Conservation (phyloP, 2,113 vertebrate genomes). For the Platichthys stellatus region DNA sequence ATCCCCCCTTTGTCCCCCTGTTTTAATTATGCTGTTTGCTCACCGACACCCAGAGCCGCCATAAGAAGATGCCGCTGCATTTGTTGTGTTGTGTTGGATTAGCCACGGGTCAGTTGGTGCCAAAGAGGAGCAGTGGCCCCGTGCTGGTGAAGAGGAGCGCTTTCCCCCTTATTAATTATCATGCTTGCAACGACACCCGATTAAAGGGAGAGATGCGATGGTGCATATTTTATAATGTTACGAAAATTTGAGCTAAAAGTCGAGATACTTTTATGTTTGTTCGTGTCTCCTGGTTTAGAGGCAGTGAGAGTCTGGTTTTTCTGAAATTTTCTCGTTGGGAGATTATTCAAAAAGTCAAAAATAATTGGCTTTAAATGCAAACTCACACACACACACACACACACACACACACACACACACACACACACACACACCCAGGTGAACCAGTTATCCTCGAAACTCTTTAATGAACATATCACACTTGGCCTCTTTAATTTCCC, state of each 20-base stretch:
- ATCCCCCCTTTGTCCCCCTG: conserved; percentile 67
- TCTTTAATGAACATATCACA: no score
- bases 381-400: neutral
- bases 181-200: conserved; percentile 10
- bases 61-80: conserved; percentile 74
- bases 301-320: neutral
- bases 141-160: conserved; percentile 57
- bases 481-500: neutral
- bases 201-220: conserved; percentile 29
- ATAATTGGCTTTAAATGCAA: neutral
- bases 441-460: no score
- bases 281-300: no score
- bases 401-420: no score
- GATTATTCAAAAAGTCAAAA: neutral
- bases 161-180: conserved; percentile 52
- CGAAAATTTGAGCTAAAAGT: no score
- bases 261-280: no score
- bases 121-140: conserved; percentile 68
- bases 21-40: conserved; percentile 78
- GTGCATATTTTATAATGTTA: conserved; percentile 37
- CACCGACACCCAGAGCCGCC: conserved; percentile 70
- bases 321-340: neutral
- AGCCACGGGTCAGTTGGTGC: conserved; percentile 76
- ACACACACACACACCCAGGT: no score
- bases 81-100: conserved; percentile 76